Evolutionary conservation across 2,113 vertebrate genomes (phyloP).

Genomic region (Anguilla japonica): DNA sequence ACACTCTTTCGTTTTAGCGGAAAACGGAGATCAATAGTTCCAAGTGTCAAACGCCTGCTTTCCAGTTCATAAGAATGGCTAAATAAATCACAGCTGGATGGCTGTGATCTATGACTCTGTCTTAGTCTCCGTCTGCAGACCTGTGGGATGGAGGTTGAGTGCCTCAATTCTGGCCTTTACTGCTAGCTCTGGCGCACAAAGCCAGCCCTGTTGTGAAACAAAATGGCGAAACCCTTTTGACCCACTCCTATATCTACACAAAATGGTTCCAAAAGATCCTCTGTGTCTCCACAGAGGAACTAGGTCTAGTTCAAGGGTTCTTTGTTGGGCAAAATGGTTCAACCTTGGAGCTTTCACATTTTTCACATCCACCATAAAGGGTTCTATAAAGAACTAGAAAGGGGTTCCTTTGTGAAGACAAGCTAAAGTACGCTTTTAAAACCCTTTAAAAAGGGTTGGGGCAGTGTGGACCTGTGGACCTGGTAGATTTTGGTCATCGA

Average conservation of each 20-base stretch:
- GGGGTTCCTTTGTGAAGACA: too few relatives aligned
- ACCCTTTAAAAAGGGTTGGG: too few relatives aligned
- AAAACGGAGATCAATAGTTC: neutral
- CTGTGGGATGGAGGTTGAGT: neutral
- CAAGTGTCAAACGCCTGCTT: slow-evolving; percentile 20
- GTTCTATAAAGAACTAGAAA: too few relatives aligned
- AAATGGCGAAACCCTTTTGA: neutral
- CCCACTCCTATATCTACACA: neutral
- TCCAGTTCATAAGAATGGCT: slow-evolving; percentile 16
- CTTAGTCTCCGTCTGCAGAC: neutral
- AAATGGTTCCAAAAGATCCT: neutral
- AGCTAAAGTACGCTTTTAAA: too few relatives aligned
- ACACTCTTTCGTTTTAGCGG: neutral
- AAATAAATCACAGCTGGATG: slow-evolving; percentile 6
- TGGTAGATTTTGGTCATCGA: neutral
- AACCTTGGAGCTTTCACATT: too few relatives aligned
- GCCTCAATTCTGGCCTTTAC: neutral
- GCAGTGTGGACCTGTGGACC: neutral
- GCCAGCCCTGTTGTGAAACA: neutral
- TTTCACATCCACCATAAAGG: too few relatives aligned
- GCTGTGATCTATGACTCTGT: slow-evolving; percentile 4
- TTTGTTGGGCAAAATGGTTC: too few relatives aligned
- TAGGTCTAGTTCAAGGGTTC: too few relatives aligned
- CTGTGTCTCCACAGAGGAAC: too few relatives aligned
- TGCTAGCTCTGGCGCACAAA: neutral